phyloP scores from a whole-genome alignment of 1,140 invertebrate species.

The Ceratina australensis region DNA sequence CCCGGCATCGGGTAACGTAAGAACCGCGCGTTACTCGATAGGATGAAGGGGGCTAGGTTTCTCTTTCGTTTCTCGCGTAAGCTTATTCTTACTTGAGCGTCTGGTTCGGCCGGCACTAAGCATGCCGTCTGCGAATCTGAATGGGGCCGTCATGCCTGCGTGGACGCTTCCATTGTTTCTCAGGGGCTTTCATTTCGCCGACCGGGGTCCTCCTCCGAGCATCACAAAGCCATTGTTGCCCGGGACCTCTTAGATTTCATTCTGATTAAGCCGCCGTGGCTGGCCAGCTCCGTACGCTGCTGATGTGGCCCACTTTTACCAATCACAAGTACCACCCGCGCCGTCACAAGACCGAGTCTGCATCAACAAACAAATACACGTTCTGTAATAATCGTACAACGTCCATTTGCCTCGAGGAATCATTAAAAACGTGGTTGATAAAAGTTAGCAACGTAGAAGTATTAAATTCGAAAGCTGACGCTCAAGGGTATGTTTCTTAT shows the following conservation, averaged over 20 bases:
- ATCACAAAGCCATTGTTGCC: conserved; percentile 49
- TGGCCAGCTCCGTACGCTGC: conserved; percentile 10
- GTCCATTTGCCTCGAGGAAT: not conserved
- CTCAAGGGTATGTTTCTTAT: no score
- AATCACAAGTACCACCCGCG: not conserved
- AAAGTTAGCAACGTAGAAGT: no score
- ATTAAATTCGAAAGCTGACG: no score
- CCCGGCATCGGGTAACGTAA: no score
- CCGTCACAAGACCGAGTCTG: conserved; percentile 40
- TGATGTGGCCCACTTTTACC: conserved; percentile 27
- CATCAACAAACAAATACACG: conserved; percentile 37
- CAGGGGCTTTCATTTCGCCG: conserved; percentile 60
- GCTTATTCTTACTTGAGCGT: conserved; percentile 54
- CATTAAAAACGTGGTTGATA: no score
- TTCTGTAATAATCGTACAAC: conserved; percentile 5
- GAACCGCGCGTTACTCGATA: not conserved
- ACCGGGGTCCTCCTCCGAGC: conserved; percentile 35
- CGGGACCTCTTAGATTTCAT: conserved; percentile 56
- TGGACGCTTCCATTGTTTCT: conserved; percentile 63
- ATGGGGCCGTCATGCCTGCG: conserved; percentile 64
- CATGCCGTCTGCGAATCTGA: conserved; percentile 59
- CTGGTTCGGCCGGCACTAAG: conserved; percentile 54
- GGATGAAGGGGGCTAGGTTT: not conserved
- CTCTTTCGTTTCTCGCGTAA: not conserved
- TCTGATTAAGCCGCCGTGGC: conserved; percentile 51